Base-by-base conservation (phyloP, 2,888 invertebrate genomes). In the Dilophus febrilis region DNA sequence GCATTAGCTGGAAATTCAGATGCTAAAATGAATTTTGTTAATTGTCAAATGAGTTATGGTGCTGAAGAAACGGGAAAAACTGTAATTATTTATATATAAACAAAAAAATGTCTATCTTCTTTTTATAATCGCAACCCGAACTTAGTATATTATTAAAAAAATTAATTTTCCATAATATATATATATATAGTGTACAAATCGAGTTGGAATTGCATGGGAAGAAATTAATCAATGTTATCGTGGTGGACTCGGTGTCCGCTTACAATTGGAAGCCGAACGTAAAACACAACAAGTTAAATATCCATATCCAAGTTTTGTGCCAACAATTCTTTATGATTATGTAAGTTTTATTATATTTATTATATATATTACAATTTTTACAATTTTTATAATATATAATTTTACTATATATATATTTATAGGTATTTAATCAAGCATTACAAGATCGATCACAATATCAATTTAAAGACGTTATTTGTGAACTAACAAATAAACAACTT, bases 21-120 rank as follows among this genome's bases (percentile, higher is more conserved):
- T 49, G 34, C 51, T 44, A 44, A 65, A 62, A 56, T 67, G 19
- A 54, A 58, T n/a, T 72, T 71, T 47, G 66, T 66, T 2, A 56
- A 58, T 3, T 72, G 72, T 45, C 71, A 72, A 53, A 69, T 72
- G 69, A 47, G 54, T 14, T 56, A 56, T 0, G 45, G 51, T 14
- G 59, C 66, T 17, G 64, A 62, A 4, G 51, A 64, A 8, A 56
- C 48, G 22, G 60, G 61, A 35, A 43, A 52, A 45, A 55, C 56
- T 4, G 36, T 39, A 13, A 18, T 33, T 28, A 28, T 22, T 22
- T 22, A 8, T 22, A 6, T 22, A 22, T 22, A 8, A 22, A 6
- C 22, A 22, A n/a, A n/a, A n/a, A n/a, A n/a, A n/a, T n/a, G n/a
- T n/a, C n/a, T n/a, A n/a, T n/a, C n/a, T n/a, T n/a, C n/a, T n/a